These are phyloP conservation scores for Drosophila orosa DNA, from an alignment of 1,140 invertebrate species.

Conservation along the genomic window DNA sequence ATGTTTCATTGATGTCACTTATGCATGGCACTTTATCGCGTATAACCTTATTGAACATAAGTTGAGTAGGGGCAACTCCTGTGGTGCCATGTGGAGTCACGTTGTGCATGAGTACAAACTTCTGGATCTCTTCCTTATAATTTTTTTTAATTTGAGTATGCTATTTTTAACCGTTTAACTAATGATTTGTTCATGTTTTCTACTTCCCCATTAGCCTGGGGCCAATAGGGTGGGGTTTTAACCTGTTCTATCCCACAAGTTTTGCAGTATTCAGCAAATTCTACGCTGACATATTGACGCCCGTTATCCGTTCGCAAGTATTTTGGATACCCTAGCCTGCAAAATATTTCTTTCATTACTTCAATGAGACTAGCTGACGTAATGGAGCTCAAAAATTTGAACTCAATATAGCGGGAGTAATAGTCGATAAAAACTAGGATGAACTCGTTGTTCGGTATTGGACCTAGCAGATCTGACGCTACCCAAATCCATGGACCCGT, in stretches of 20 bases:
- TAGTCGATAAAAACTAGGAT: conserved; percentile 36
- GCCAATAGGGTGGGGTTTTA: conserved; percentile 55
- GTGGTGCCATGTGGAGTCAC: conserved; percentile 35
- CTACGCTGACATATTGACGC: conserved; percentile 18
- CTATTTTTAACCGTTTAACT: conserved; percentile 12
- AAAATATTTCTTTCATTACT: conserved; percentile 40
- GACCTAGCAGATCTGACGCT: conserved; percentile 24
- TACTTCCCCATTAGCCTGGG: conserved; percentile 67
- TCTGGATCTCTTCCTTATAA: conserved; percentile 38
- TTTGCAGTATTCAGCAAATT: conserved; percentile 42
- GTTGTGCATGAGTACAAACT: conserved; percentile 27
- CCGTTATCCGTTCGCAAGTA: conserved; percentile 36
- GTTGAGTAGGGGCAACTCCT: conserved; percentile 16
- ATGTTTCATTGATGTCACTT: conserved; percentile 10
- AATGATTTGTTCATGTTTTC: conserved; percentile 47
- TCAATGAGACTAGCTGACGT: conserved; percentile 1
- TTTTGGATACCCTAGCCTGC: conserved; percentile 25
- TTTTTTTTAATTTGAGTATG: conserved; percentile 6
- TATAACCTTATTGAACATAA: conserved; percentile 40
- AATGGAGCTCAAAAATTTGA: conserved; percentile 7
- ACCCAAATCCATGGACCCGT: conserved; percentile 23
- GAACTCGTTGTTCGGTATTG: conserved; percentile 27
- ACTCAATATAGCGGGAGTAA: conserved; percentile 39
- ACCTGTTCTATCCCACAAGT: conserved; percentile 24
- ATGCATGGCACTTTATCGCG: conserved; percentile 33